phyloP scores from a whole-genome alignment of 35 echinoderm and acorn worm species.

The Lytechinus variegatus region DNA sequence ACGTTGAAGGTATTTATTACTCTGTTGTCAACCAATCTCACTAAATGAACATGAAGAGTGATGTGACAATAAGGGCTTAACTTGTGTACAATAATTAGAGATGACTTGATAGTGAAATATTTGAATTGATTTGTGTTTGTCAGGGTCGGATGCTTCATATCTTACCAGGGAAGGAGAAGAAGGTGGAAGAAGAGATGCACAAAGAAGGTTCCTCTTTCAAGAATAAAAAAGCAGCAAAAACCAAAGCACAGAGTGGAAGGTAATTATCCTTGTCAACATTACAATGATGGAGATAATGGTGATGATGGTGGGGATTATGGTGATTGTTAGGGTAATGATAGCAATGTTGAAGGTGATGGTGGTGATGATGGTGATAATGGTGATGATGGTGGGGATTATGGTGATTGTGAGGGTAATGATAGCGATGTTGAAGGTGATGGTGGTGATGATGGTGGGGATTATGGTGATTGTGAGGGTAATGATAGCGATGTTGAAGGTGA shows the following conservation, averaged over 20 bases:
- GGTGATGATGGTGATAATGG: background rate
- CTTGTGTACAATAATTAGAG: too few species aligned
- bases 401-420: too few species aligned
- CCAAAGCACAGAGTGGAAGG: conserved; percentile 92
- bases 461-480: too few species aligned
- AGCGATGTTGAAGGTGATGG: too few species aligned
- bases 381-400: background rate
- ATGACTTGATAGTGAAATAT: background rate
- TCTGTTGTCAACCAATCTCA: too few species aligned
- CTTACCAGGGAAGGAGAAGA: conserved; percentile 94
- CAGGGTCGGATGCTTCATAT: conserved; percentile 93
- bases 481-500: too few species aligned
- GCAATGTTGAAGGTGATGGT: background rate
- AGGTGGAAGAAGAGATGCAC: conserved; percentile 54
- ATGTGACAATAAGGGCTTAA: too few species aligned
- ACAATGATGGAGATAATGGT: background rate
- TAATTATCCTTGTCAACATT: background rate
- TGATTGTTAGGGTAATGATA: background rate
- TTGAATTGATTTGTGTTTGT: background rate
- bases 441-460: too few species aligned
- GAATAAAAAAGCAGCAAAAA: conserved; percentile 84
- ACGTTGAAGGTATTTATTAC: too few species aligned
- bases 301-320: background rate
- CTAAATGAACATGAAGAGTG: too few species aligned
- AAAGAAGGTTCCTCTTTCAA: conserved; percentile 89